Conservation (phyloP, 2,113 vertebrate genomes). For the Chunga burmeisteri region DNA sequence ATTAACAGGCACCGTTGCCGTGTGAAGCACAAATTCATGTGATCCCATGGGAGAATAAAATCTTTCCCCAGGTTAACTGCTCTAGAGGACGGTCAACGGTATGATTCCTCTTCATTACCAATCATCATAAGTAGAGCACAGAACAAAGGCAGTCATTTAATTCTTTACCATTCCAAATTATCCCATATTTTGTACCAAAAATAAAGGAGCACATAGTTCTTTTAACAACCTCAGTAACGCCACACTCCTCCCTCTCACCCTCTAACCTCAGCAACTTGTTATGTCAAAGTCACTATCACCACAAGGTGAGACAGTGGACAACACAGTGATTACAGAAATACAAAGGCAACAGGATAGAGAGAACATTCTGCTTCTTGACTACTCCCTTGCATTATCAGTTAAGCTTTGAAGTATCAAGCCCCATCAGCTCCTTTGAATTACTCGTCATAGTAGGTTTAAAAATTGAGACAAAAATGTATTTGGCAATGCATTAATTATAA, state of each 20-base stretch:
- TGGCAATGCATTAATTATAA: background rate
- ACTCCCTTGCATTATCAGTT: background rate
- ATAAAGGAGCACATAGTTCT: background rate
- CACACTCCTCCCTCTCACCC: background rate
- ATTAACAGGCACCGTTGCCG: constrained; percentile 59
- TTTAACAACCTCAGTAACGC: background rate
- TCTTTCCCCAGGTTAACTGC: constrained; percentile 66
- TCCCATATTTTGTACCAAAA: background rate
- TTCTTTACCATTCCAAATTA: background rate
- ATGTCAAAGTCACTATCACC: background rate
- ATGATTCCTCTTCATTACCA: background rate
- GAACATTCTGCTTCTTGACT: background rate
- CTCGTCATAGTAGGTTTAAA: background rate
- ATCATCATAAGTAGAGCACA: background rate
- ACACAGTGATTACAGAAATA: background rate
- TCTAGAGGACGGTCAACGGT: background rate
- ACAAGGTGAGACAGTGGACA: background rate
- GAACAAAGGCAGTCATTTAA: background rate
- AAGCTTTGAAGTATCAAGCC: background rate
- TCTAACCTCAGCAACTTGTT: background rate
- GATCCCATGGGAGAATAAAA: constrained; percentile 72
- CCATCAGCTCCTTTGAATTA: background rate
- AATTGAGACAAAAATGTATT: background rate
- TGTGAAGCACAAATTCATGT: constrained; percentile 78
- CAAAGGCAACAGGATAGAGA: background rate